phyloP scores from a whole-genome alignment of 2,113 vertebrate species.

The Corythornis madagascariensis region DNA sequence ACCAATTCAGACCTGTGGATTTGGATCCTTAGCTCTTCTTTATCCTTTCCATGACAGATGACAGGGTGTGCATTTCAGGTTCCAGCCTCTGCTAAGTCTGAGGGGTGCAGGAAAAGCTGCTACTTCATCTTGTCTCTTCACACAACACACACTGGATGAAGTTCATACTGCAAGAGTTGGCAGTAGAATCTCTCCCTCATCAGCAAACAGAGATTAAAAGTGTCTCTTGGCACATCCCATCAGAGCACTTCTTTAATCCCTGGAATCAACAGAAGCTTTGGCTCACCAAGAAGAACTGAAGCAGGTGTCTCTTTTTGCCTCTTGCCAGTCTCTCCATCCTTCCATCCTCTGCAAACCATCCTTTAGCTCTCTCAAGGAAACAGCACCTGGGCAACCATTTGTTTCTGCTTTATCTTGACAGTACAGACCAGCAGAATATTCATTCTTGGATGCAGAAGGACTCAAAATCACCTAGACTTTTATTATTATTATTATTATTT shows the following conservation, averaged over 20 bases:
- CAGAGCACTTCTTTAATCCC: constrained; percentile 34
- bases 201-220: constrained; percentile 47
- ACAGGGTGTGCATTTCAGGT: background rate
- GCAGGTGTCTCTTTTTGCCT: constrained; percentile 39
- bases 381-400: background rate
- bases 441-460: background rate
- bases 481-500: background rate
- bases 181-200: background rate
- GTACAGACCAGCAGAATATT: background rate
- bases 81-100: background rate
- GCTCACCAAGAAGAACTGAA: constrained; percentile 24
- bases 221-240: constrained; percentile 32
- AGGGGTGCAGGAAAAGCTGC: background rate
- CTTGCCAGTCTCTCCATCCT: background rate
- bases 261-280: constrained; percentile 46
- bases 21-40: background rate
- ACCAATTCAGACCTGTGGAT: background rate
- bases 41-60: background rate
- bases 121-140: constrained; percentile 1
- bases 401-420: constrained; percentile 43
- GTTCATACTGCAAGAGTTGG: background rate
- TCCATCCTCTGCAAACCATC: constrained; percentile 31
- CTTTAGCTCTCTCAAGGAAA: constrained; percentile 20
- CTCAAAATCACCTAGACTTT: background rate
- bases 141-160: constrained; percentile 24